Percentiles rank a stretch among this genome's conserved stretches.
Conservation (phyloP, 2,113 vertebrate species). For the Dolichotis patagonum region DNA sequence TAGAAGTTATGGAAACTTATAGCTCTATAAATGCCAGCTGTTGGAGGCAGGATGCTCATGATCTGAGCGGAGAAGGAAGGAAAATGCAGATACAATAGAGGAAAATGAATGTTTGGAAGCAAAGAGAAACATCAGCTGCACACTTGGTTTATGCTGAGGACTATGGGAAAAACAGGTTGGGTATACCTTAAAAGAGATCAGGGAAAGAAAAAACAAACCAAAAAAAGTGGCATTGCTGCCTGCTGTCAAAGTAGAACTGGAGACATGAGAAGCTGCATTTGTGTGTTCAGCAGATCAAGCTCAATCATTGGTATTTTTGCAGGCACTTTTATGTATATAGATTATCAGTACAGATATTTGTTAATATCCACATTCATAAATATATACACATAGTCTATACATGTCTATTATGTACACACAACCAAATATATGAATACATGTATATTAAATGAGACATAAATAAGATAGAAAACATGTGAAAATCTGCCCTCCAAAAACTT, state of each 20-base stretch:
- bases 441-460: not conserved
- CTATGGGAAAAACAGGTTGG: not conserved
- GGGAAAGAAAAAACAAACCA: not conserved
- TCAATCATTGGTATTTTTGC: constrained; percentile 3
- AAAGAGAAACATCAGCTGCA: constrained; percentile 19
- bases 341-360: not conserved
- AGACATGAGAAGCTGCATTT: not conserved
- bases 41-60: constrained; percentile 46
- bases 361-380: not conserved
- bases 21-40: constrained; percentile 77
- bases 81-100: constrained; percentile 20
- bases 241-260: not conserved
- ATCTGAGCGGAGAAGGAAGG: constrained; percentile 37
- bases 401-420: not conserved
- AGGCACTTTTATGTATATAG: not conserved
- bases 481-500: not conserved
- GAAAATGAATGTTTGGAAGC: constrained; percentile 41
- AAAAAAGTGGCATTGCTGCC: not conserved
- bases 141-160: constrained; percentile 33
- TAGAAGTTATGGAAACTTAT: constrained; percentile 71
- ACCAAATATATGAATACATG: not conserved
- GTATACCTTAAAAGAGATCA: not conserved
- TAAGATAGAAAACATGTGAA: not conserved
- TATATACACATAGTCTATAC: not conserved
- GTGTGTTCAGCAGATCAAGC: not conserved